Evolutionary conservation across 2,888 invertebrate species (phyloP), one percentile per base, ranked within the genome.

Genomic region (Cylindroiulus punctatus): DNA sequence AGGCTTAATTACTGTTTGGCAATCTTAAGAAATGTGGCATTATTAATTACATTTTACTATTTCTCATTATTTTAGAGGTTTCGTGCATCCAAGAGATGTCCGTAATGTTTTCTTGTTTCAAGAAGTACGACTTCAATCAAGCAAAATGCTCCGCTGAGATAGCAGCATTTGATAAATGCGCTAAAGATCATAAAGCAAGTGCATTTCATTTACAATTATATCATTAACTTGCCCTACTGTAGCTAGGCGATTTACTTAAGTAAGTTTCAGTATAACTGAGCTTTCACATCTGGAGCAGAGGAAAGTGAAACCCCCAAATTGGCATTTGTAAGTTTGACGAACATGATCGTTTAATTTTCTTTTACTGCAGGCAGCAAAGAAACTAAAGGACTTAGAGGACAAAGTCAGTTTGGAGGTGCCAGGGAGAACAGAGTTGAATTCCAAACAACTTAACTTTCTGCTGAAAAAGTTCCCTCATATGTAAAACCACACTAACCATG

Each of bases 81-180:
- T 36, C 65, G 7, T 86, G 86, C 30, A 19, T 86, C 2, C 81
- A 86, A 12, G 81, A 86, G 81, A 81, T 86, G 86, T 44, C 40
- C 17, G n/a, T 81, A 3, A 81, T 86, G 86, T 86, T 86, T 12
- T 36, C 81, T 0, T 86, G 86, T 42, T 44, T 86, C 19, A 86
- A 81, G 8, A 36, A 52, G 44, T 19, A 81, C 44, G 86, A 86
- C n/a, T 86, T 81, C 42, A 44, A 86, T n/a, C 57, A 86, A 14
- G 12, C 40, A 22, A 40, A 65, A 86, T 86, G 86, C 81, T 8
- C 40, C 26, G 14, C 19, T 8, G 86, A 86, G 47, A 44, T 81
- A 22, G 42, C 17, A 22, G 42, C 32, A 0, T 86, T 86, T 36
- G 30, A 81, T 19, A 81, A 36, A 10, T 86, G 86, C n/a, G 19